Evolutionary conservation across 2,888 invertebrate species (phyloP), one percentile per base, ranked within the genome.

Genomic region (Chrysomela aeneicollis): DNA sequence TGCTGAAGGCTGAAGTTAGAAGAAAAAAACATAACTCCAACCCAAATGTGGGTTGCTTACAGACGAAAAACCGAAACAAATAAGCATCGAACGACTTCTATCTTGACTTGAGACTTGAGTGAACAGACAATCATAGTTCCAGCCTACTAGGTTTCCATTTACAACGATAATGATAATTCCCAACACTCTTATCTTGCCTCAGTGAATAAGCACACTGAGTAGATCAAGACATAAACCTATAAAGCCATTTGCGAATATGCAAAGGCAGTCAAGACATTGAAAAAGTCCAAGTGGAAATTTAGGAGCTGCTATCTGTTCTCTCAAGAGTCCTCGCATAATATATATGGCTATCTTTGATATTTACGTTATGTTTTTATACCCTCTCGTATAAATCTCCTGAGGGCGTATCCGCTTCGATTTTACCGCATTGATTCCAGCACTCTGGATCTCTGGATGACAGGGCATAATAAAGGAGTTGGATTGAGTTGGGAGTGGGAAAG

Each of bases 351-450:
- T 68, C 63, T 66, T 61, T 63, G 68, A 66, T 66, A 63, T 67
- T 69, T 71, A 64, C 69, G 64, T 69, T 72, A 66, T 68, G 70
- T 67, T 68, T 66, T 65, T 26, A 64, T 55, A 64, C 54, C 61
- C 61, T 52, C 46, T 53, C 62, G 52, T 59, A 72, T 72, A 72
- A 72, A 70, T 72, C 70, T 64, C 19, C 17, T 37, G 59, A 57
- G 63, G 65, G 64, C 49, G 60, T 66, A 30, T 59, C 21, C 60
- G n/a, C 12, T n/a, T 15, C 53, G 51, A 59, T 70, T 71, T 71
- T 68, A 68, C 63, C 58, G 64, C 67, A 59, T 59, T 54, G 52
- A 64, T 69, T 62, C 63, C 57, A 59, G 59, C 63, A 65, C 58
- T 32, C 59, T 49, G 52, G 61, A 22, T 52, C 58, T 32, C 59